Conservation (phyloP, 37 sponge, comb jelly and placozoan species). For the Oscarella lobularis region DNA sequence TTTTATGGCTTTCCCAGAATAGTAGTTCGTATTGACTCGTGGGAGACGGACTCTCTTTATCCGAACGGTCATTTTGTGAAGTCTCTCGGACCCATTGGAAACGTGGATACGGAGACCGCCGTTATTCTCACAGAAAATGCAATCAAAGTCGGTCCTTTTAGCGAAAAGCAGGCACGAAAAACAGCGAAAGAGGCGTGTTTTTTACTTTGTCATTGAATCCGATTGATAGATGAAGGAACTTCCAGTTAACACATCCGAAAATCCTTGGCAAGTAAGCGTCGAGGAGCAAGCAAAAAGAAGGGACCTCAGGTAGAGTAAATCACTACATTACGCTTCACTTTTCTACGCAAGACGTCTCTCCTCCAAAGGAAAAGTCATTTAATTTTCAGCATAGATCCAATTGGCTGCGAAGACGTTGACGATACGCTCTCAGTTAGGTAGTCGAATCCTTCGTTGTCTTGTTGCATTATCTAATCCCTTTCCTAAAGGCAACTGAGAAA, state of each 20-base stretch:
- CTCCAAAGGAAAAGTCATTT: slow-evolving; percentile 29
- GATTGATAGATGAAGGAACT: not conserved
- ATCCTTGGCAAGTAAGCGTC: not conserved
- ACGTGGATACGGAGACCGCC: slow-evolving; percentile 53
- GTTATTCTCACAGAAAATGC: slow-evolving; percentile 40
- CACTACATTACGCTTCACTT: no score
- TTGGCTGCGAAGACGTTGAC: slow-evolving; percentile 77
- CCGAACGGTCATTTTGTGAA: slow-evolving; percentile 73
- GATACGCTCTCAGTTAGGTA: slow-evolving; percentile 64
- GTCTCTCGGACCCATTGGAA: slow-evolving; percentile 57
- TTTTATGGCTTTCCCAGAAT: slow-evolving; percentile 17
- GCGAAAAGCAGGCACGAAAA: slow-evolving; percentile 19
- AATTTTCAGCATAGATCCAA: slow-evolving; percentile 59
- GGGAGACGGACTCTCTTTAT: slow-evolving; percentile 44
- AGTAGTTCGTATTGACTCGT: slow-evolving; percentile 47
- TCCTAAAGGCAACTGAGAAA: slow-evolving; percentile 23
- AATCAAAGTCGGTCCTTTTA: slow-evolving; percentile 21
- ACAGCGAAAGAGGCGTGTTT: no score
- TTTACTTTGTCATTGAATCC: no score
- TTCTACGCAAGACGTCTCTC: no score
- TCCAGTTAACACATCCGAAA: not conserved
- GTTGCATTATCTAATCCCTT: no score
- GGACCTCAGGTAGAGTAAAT: slow-evolving; percentile 12
- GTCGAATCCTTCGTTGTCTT: not conserved
- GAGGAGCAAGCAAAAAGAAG: slow-evolving; percentile 11